phyloP scores from a whole-genome alignment of 2,888 invertebrate species.

The Eupithecia insigniata region DNA sequence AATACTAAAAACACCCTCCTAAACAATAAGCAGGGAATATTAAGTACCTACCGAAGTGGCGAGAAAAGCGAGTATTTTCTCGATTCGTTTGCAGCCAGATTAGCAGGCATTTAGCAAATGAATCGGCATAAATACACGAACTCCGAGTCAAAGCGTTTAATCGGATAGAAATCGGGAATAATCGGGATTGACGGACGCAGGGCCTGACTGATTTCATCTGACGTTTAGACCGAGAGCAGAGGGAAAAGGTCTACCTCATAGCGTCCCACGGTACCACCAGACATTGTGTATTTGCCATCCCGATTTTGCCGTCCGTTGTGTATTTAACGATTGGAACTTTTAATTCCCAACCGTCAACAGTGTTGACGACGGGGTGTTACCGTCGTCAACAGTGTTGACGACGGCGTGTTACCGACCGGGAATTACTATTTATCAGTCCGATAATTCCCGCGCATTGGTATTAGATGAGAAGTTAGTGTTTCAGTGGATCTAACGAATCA shows the following conservation, averaged over 20 bases:
- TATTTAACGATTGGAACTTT: too few species aligned
- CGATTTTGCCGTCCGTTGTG: too few species aligned
- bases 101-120: constrained; percentile 10
- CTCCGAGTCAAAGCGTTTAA: constrained; percentile 51
- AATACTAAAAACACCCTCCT: background rate
- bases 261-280: background rate
- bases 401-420: too few species aligned
- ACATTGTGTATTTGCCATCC: background rate
- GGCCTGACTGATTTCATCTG: constrained; percentile 33
- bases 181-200: constrained; percentile 24
- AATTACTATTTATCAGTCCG: too few species aligned
- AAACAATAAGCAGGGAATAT: background rate
- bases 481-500: too few species aligned
- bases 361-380: too few species aligned
- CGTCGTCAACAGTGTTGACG: too few species aligned
- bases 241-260: background rate
- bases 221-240: constrained; percentile 8
- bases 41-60: too few species aligned
- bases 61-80: background rate
- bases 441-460: too few species aligned
- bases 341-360: too few species aligned
- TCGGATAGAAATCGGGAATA: constrained; percentile 53
- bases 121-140: constrained; percentile 51
- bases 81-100: constrained; percentile 1
- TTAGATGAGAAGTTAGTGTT: too few species aligned